phyloP scores from a whole-genome alignment of 2,888 invertebrate genomes.

The Zeuzera pyrina region DNA sequence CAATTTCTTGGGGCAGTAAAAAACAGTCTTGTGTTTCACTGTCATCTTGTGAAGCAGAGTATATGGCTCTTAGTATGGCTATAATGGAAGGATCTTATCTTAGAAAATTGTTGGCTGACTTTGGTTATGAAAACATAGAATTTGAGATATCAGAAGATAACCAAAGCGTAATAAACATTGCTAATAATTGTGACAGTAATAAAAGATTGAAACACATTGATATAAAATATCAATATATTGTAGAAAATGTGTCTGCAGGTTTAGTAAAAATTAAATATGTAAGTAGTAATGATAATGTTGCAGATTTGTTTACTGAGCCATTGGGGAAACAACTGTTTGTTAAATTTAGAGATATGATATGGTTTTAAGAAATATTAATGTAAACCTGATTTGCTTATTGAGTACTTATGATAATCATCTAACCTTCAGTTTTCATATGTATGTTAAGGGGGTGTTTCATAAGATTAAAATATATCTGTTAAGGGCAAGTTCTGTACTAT shows the following conservation, averaged over 20 bases:
- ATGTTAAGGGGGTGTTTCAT: no score
- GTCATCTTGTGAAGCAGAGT: no score
- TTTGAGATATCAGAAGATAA: constrained; percentile 2
- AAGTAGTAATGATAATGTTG: background rate
- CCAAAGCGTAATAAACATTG: constrained; percentile 2
- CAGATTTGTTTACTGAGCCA: constrained; percentile 1
- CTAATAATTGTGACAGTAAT: constrained; percentile 3
- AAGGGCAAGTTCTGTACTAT: no score
- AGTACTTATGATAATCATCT: no score
- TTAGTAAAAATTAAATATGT: background rate
- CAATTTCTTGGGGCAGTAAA: constrained; percentile 4
- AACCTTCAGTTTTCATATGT: no score
- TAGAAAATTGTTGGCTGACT: background rate
- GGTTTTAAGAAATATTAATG: no score
- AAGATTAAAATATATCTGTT: no score
- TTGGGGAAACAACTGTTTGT: constrained; percentile 1
- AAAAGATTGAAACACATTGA: constrained; percentile 3
- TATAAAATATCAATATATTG: constrained; percentile 4
- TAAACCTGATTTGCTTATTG: no score
- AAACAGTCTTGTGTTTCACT: constrained; percentile 4
- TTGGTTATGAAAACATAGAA: background rate
- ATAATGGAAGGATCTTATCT: constrained; percentile 2
- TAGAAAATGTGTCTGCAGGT: background rate
- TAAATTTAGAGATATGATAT: no score
- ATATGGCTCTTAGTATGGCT: background rate